Evolutionary conservation across 2,888 invertebrate species (phyloP).

Genomic region (Hirudinaria manillensis): DNA sequence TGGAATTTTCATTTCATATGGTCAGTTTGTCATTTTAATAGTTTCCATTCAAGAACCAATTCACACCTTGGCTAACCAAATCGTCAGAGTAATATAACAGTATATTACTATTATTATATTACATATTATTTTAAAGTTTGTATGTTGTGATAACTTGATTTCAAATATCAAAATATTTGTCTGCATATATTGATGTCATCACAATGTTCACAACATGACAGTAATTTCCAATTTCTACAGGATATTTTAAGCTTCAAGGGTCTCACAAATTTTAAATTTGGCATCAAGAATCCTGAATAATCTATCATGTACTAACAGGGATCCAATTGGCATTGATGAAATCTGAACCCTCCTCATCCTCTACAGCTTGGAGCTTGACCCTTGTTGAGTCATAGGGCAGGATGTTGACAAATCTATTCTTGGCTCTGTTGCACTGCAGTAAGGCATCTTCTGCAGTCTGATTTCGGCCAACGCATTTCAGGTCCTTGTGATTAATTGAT

Average conservation of each 20-base stretch:
- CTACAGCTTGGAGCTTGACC: constrained; percentile 60
- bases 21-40: neutral
- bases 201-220: too few relatives aligned
- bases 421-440: constrained; percentile 83
- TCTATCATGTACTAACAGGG: constrained; percentile 57
- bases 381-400: constrained; percentile 75
- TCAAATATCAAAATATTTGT: too few relatives aligned
- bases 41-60: neutral
- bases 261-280: too few relatives aligned
- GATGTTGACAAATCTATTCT: constrained; percentile 79
- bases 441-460: constrained; percentile 60
- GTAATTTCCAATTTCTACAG: too few relatives aligned
- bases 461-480: constrained; percentile 37
- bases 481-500: constrained; percentile 31
- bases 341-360: constrained; percentile 63
- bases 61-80: neutral
- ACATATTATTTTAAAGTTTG: too few relatives aligned
- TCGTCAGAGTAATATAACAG: neutral
- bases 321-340: constrained; percentile 73
- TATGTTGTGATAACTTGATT: too few relatives aligned
- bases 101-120: too few relatives aligned
- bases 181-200: too few relatives aligned
- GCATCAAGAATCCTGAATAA: too few relatives aligned
- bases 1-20: neutral
- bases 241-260: too few relatives aligned